These are phyloP conservation scores for Colius striatus DNA, from an alignment of 2,113 vertebrate species.

Conservation along the genomic window DNA sequence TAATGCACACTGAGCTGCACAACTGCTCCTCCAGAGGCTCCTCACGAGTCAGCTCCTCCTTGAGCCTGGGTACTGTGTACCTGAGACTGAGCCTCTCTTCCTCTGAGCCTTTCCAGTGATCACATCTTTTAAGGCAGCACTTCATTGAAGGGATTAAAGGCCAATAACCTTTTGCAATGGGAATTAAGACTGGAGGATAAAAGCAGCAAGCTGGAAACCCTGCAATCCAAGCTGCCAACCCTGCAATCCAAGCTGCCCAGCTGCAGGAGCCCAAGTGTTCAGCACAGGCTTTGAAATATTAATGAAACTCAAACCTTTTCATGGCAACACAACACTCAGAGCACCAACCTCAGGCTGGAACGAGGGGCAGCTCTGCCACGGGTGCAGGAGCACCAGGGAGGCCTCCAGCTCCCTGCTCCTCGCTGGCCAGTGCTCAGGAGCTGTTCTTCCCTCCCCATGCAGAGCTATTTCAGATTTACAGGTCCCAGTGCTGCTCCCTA, in stretches of 20 bases:
- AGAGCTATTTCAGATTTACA: neutral
- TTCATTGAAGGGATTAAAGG: neutral
- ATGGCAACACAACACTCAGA: neutral
- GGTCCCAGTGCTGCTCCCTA: neutral
- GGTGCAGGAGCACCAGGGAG: rapidly evolving
- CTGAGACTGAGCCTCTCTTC: neutral
- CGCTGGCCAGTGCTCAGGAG: neutral
- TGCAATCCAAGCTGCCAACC: neutral
- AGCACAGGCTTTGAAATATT: neutral
- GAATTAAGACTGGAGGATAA: neutral
- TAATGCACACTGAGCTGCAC: neutral
- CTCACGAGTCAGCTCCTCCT: neutral
- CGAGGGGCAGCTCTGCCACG: neutral
- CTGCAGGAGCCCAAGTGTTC: neutral
- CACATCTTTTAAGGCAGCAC: neutral
- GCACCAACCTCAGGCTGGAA: neutral
- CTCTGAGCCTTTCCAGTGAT: neutral
- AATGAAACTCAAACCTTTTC: neutral
- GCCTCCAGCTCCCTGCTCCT: neutral
- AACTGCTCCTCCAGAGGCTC: neutral
- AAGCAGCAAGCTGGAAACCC: neutral
- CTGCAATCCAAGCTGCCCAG: neutral
- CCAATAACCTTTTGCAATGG: neutral
- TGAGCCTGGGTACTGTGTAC: neutral
- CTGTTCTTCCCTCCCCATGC: neutral